A percentile compares a stretch with the other conserved stretches of the same genome.
phyloP scores from a whole-genome alignment of 2,113 vertebrate genomes.

The Xenopus laevis region DNA sequence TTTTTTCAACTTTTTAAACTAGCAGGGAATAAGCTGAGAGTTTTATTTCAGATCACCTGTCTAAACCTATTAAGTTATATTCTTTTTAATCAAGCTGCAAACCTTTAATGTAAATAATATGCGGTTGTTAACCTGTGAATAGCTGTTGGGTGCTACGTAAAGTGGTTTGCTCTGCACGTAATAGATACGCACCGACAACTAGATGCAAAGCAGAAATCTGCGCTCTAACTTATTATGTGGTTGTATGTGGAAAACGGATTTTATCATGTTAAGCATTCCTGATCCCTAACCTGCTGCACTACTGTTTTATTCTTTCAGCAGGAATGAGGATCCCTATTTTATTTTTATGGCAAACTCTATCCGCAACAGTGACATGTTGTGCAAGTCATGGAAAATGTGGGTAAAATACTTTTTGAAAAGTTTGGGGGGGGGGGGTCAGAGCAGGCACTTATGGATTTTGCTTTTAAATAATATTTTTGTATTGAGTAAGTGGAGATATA shows the following conservation, averaged over 20 bases:
- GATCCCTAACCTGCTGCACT: neutral
- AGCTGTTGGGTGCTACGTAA: neutral
- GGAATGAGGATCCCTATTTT: neutral
- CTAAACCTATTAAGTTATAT: slow-evolving; percentile 17
- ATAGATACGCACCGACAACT: neutral
- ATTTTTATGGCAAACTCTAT: neutral
- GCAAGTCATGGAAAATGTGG: no score
- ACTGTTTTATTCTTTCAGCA: neutral
- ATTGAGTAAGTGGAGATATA: neutral
- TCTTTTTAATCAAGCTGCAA: neutral
- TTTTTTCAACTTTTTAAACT: slow-evolving; percentile 5
- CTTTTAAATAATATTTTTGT: slow-evolving; percentile 31
- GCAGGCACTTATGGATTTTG: no score
- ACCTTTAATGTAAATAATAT: slow-evolving; percentile 11
- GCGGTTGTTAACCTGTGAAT: neutral
- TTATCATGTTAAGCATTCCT: neutral
- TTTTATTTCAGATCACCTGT: slow-evolving; percentile 24
- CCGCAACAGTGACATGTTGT: no score
- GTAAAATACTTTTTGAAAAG: no score
- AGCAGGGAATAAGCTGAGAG: neutral
- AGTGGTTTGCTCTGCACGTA: neutral
- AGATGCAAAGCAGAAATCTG: neutral
- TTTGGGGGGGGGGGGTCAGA: no score
- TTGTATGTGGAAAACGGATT: neutral
- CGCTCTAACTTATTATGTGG: neutral